Percentiles rank a stretch among this genome's conserved stretches.
Evolutionary conservation across 2,797 vertebrate genomes (phyloP).

Genomic region (Bryconaethiops microstoma): DNA sequence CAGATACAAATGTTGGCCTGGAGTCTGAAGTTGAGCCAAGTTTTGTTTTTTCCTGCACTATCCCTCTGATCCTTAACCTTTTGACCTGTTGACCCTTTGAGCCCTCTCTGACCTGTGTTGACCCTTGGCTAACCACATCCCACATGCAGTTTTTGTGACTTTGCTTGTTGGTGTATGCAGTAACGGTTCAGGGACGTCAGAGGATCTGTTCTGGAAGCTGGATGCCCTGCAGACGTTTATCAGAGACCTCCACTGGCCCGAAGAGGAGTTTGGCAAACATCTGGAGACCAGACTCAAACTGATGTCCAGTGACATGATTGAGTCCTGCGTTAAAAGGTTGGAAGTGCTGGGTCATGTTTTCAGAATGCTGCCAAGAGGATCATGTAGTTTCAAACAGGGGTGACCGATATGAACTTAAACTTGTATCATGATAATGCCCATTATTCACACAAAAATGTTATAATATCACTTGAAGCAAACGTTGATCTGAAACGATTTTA

Average conservation of each 20-base stretch:
- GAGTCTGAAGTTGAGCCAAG: conserved; percentile 64
- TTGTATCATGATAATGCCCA: not conserved
- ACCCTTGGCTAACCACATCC: not conserved
- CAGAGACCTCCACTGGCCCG: conserved; percentile 96
- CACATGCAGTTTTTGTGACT: not conserved
- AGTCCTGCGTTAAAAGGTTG: conserved; percentile 96
- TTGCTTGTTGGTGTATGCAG: conserved; percentile 72
- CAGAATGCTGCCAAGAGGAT: not conserved
- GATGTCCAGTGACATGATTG: conserved; percentile 99
- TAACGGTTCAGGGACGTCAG: conserved; percentile 95
- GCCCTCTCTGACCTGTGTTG: not conserved
- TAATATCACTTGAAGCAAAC: too few relatives aligned
- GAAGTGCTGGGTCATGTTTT: conserved; percentile 2
- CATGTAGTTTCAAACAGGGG: not conserved
- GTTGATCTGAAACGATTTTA: too few relatives aligned
- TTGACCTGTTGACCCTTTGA: conserved; percentile 25
- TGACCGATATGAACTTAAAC: not conserved
- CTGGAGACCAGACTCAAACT: conserved; percentile 95
- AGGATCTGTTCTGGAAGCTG: conserved; percentile 99
- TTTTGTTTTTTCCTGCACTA: conserved; percentile 18
- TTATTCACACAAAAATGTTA: not conserved
- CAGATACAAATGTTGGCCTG: conserved; percentile 49
- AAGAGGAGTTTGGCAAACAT: conserved; percentile 98
- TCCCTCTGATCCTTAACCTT: conserved; percentile 38
- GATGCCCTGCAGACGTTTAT: conserved; percentile 99